Evolutionary conservation across 2,888 invertebrate genomes (phyloP).

Genomic region (Drosophila aldrichi): DNA sequence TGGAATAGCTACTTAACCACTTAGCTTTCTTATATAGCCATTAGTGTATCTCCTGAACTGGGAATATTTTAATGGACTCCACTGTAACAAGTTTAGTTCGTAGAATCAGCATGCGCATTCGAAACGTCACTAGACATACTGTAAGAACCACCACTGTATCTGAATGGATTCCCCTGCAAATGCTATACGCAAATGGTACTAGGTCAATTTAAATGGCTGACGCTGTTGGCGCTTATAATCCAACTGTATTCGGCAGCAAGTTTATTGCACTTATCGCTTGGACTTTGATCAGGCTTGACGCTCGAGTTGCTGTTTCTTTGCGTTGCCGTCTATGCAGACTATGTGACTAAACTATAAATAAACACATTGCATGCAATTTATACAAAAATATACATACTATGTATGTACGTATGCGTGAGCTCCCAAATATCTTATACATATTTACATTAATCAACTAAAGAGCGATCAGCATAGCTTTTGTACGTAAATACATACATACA

Average conservation of each 20-base stretch:
- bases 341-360: constrained; percentile 60
- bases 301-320: constrained; percentile 6
- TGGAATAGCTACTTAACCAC: not conserved
- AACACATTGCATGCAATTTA: constrained; percentile 21
- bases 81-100: not conserved
- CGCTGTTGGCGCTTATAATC: constrained; percentile 39
- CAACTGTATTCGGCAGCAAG: constrained; percentile 50
- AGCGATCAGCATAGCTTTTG: not conserved
- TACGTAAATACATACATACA: not conserved
- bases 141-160: not conserved
- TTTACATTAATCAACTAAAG: not conserved
- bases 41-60: not conserved
- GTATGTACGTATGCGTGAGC: not conserved
- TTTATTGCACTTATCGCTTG: constrained; percentile 74
- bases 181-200: not conserved
- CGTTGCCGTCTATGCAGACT: constrained; percentile 51
- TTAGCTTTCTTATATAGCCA: not conserved
- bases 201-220: constrained; percentile 13
- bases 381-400: not conserved
- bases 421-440: not conserved
- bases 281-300: constrained; percentile 60
- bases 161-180: not conserved
- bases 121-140: not conserved
- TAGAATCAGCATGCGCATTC: not conserved
- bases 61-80: not conserved